Evolutionary conservation across 2,797 vertebrate species (phyloP), one percentile per base, ranked within the genome.

Genomic region (Melanogrammus aeglefinus): DNA sequence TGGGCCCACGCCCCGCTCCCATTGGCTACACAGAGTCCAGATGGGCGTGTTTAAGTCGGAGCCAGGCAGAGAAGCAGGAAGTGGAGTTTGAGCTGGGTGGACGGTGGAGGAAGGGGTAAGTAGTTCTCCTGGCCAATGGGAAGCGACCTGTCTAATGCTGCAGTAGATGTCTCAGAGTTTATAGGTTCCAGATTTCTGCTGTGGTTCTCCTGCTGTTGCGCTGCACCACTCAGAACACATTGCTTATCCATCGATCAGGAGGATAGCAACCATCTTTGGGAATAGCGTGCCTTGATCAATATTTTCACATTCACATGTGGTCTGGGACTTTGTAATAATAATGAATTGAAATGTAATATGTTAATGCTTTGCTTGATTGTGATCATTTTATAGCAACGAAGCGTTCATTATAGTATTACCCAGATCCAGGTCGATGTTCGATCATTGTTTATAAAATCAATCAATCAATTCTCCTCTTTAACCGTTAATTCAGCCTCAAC

Each of bases 101-200:
- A 90, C 66, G 71, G 80, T 83, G 29, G 84, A 77, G 84, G 81
- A 91, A 91, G 83, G 95, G 94, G 95, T 92, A 92, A 92, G 91
- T 91, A 88, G 88, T 27, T 16, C 80, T 88, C 87, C 72, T 87
- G 88, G 89, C 93, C 92, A 91, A 91, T 92, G 80, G 82, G 86
- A 82, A 86, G 85, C 77, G 90, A 89, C 82, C 87, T 91, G 92
- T 91, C 87, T 91, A 91, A 93, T 90, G 93, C 92, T 86, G 89
- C 93, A 94, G 86, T 86, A 86, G 92, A 92, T 89, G 94, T 91
- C 91, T 91, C 92, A 91, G 89, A 81, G 92, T 93, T 96, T 96
- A 96, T 96, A 91, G 95, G 92, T 95, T 96, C 95, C 95, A 96
- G 95, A 96, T 96, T 96, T 93, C 89, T 79, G 86, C 87, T 84